Base-by-base conservation (phyloP, 2,888 invertebrate species). In the Frankliniella fusca region DNA sequence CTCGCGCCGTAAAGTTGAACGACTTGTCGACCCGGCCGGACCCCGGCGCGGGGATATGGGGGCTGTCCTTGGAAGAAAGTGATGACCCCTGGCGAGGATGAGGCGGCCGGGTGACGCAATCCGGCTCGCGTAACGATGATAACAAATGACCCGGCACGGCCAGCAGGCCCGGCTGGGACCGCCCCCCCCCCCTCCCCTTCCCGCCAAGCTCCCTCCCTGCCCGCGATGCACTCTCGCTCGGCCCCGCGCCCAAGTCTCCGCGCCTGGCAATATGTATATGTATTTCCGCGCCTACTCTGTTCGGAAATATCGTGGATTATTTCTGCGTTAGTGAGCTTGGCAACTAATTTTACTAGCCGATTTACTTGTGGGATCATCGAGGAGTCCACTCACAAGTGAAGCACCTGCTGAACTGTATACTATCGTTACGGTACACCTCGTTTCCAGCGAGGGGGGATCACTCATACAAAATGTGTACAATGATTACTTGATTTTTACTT, bases 51-150 rank as follows among this genome's bases (percentile, higher is more conserved):
- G 8, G 70, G 11, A 11, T 23, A 10, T 23, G 23, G 27, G 23
- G 11, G 70, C 70, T 38, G 70, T 76, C 70, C 70, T 76, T 76
- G 70, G 70, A 76, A 76, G 70, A 76, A 76, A 76, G 70, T 27
- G 70, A 76, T 27, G 70, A 61, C 61, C 70, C 70, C 7, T 11
- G n/a, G 65, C n/a, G 70, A 76, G 27, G 70, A 70, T 23, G n/a
- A 38, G 23, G 70, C 23, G 70, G 54, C 54, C 54, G 54, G n/a
- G 61, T 61, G 61, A 61, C 61, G 61, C 61, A 61, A 61, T 61
- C n/a, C 70, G 70, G 70, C 54, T n/a, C 70, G 27, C 70, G 70
- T 76, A 76, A 76, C 70, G 27, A 23, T 76, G 70, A 76, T 76
- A 76, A 76, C 70, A 76, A 76, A 76, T 76, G 70, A 27, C 27